A percentile compares a stretch with the other conserved stretches of the same genome.
phyloP scores from a whole-genome alignment of 2,797 vertebrate genomes.

The Pipistrellus pipistrellus region DNA sequence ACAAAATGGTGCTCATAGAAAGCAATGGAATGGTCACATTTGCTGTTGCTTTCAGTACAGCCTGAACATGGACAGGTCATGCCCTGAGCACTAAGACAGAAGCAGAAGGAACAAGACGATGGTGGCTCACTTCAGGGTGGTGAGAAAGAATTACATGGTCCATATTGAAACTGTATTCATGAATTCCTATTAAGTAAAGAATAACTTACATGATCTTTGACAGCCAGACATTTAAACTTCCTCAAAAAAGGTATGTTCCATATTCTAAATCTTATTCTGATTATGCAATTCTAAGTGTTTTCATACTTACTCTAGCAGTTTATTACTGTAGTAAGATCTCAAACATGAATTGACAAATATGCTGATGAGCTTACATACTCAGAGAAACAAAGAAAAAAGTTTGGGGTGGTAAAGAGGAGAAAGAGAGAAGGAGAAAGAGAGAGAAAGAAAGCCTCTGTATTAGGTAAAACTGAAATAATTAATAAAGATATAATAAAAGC shows the following conservation, averaged over 20 bases:
- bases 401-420: neutral
- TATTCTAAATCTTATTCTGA: conserved; percentile 9
- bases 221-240: neutral
- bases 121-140: neutral
- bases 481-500: conserved; percentile 18
- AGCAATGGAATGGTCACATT: neutral
- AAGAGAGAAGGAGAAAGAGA: no score
- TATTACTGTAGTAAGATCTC: neutral
- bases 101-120: neutral
- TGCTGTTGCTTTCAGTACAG: neutral
- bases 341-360: conserved; percentile 24
- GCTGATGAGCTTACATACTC: neutral
- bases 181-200: neutral
- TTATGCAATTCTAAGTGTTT: neutral
- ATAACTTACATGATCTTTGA: neutral
- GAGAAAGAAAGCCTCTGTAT: neutral
- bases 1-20: neutral
- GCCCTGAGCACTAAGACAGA: neutral
- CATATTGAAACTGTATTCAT: neutral
- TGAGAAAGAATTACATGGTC: neutral
- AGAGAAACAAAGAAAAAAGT: neutral
- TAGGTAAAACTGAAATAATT: conserved; percentile 41
- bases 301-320: neutral
- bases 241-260: neutral
- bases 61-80: neutral